Evolutionary conservation across 2,888 invertebrate genomes (phyloP), one percentile per base, ranked within the genome.

Genomic region (Orthosia gracilis): DNA sequence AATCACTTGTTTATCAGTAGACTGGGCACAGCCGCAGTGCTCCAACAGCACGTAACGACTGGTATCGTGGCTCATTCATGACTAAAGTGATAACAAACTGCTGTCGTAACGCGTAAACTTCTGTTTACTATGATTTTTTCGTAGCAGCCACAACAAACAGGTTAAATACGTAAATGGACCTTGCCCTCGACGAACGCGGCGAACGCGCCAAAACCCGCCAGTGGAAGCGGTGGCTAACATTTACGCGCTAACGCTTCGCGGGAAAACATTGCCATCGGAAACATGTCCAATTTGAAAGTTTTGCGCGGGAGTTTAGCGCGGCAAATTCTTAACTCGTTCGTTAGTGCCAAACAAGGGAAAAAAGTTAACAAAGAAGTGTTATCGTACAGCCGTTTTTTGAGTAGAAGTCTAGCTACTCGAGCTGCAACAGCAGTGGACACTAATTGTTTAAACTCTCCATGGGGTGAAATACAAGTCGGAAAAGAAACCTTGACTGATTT

Each of bases 401-500:
- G 86, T 85, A 93, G 95, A 85, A 85, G 87, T 80, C 87, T 94
- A 62, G 92, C 94, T 61, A 95, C 94, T 72, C 93, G 94, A 84
- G 89, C 93, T 52, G 94, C 92, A 18, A 90, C 94, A 18, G 92
- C 91, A 61, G 85, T 91, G 47, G 94, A 95, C 52, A 89, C 77
- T 77, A 95, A 95, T 84, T 88, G 85, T 82, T 87, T 96, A 83
- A 92, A 87, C 73, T 96, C 96, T 50, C 91, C 93, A 69, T 97
- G 97, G 89, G 97, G 97, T 80, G 95, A 97, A 83, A 95, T 97
- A 45, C 92, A 95, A 82, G 92, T 97, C 76, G 97, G 97, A 0
- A 96, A 97, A 63, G 96, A 97, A 89, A 96, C 97, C 67, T 90
- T 98, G 72, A 97, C 97, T 45, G 97, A 98, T 54, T 96, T 96